Evolutionary conservation across 2,888 invertebrate species (phyloP).

Genomic region (Liopterus haemorrhoidalis): DNA sequence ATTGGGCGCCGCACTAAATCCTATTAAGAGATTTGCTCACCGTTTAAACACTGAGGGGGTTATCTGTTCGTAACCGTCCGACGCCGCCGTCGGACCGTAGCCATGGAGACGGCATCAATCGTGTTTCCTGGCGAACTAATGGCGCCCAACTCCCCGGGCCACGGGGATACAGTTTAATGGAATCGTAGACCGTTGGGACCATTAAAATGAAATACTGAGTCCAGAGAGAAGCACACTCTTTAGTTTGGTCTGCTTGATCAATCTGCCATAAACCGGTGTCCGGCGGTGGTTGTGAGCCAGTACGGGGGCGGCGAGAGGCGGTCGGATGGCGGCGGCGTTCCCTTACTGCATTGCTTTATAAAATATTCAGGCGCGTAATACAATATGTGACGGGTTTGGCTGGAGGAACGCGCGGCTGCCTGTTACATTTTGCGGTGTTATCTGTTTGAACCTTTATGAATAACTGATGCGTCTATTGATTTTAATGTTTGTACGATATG

Average conservation of each 20-base stretch:
- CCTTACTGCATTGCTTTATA: no score
- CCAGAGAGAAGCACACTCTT: constrained; percentile 36
- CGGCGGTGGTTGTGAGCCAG: constrained; percentile 11
- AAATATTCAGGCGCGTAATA: constrained; percentile 51
- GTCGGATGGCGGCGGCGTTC: neutral
- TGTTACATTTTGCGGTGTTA: constrained; percentile 31
- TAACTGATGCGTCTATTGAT: constrained; percentile 41
- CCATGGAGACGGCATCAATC: constrained; percentile 41
- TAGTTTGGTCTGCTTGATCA: constrained; percentile 15
- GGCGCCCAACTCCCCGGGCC: constrained; percentile 49
- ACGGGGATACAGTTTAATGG: constrained; percentile 53
- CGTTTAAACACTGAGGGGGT: constrained; percentile 13
- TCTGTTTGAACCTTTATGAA: constrained; percentile 39
- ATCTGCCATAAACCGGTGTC: constrained; percentile 20
- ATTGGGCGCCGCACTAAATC: constrained; percentile 20
- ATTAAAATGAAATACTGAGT: constrained; percentile 54
- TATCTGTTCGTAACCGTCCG: no score
- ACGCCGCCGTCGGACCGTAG: neutral
- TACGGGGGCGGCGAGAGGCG: constrained; percentile 1
- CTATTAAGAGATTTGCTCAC: constrained; percentile 25
- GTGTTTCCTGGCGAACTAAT: constrained; percentile 49
- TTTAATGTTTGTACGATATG: no score
- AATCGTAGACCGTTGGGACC: constrained; percentile 52
- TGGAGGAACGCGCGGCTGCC: no score
- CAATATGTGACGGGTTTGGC: no score